A percentile compares a stretch with the other conserved stretches of the same genome.
Conservation (phyloP, 2,888 invertebrate genomes). For the Tiphia femorata region DNA sequence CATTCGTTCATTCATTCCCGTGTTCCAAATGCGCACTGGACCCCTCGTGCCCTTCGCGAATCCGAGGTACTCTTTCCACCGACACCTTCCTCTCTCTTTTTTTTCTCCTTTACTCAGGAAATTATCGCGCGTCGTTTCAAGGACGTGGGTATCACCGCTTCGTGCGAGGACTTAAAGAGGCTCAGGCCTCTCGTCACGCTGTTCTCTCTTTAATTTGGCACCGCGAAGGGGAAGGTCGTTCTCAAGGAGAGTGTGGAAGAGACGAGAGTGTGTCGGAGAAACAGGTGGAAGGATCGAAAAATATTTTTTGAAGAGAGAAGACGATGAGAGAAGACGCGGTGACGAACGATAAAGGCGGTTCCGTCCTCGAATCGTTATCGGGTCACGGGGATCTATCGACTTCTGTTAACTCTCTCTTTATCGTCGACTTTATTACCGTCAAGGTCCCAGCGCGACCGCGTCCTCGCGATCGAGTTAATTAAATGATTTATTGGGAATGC, state of each 20-base stretch:
- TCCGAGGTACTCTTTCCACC: too few species aligned
- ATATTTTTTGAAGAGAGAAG: conserved; percentile 1
- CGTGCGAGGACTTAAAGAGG: conserved; percentile 1
- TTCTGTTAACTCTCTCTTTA: not conserved
- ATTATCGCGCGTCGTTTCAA: not conserved
- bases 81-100: too few species aligned
- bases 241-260: not conserved
- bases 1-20: too few species aligned
- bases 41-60: too few species aligned
- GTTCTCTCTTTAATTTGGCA: conserved; percentile 1
- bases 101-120: too few species aligned
- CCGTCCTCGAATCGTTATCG: not conserved
- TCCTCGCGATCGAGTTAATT: not conserved
- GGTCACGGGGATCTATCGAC: not conserved
- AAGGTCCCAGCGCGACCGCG: not conserved
- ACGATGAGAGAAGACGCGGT: not conserved
- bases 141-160: not conserved
- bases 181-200: conserved; percentile 3
- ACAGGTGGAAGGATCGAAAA: not conserved
- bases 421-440: not conserved
- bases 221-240: not conserved
- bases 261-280: too few species aligned
- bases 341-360: not conserved
- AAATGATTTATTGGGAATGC: not conserved
- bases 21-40: too few species aligned